Evolutionary conservation across 2,888 invertebrate species (phyloP).

Genomic region (Amblyteles armatorius): DNA sequence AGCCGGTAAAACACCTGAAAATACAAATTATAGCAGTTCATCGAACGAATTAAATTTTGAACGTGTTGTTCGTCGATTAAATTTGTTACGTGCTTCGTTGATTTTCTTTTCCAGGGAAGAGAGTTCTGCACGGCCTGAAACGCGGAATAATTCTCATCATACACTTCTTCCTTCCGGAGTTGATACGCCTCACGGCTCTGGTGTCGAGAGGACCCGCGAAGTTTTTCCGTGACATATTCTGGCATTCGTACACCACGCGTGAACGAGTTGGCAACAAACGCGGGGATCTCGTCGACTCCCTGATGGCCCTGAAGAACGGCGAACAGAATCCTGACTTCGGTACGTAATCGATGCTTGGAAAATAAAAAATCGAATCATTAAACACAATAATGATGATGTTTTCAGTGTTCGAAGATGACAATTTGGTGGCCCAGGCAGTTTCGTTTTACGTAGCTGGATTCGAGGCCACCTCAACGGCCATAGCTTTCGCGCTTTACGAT

Average conservation of each 20-base stretch:
- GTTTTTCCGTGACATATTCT: slow-evolving; percentile 76
- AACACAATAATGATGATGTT: slow-evolving; percentile 13
- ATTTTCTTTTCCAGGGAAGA: slow-evolving; percentile 69
- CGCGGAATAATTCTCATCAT: slow-evolving; percentile 73
- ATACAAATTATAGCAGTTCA: not conserved
- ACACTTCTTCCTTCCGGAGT: slow-evolving; percentile 75
- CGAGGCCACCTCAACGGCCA: slow-evolving; percentile 75
- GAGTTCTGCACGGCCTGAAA: slow-evolving; percentile 71
- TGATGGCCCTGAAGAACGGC: slow-evolving; percentile 75
- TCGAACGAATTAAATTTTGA: not conserved
- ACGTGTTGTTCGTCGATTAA: not conserved
- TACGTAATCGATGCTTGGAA: slow-evolving; percentile 43
- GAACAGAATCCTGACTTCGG: slow-evolving; percentile 74
- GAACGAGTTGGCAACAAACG: slow-evolving; percentile 72
- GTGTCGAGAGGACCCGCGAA: slow-evolving; percentile 71
- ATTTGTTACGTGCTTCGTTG: not conserved
- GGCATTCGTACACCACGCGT: slow-evolving; percentile 74
- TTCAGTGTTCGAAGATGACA: slow-evolving; percentile 77
- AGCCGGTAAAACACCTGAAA: slow-evolving; percentile 71
- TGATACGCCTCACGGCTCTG: slow-evolving; percentile 69
- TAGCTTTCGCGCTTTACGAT: slow-evolving; percentile 75
- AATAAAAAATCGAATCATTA: slow-evolving; percentile 9
- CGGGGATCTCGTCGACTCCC: slow-evolving; percentile 76
- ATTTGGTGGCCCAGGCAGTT: slow-evolving; percentile 76
- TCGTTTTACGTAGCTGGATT: slow-evolving; percentile 77